Evolutionary conservation across 2,888 invertebrate genomes (phyloP), one percentile per base, ranked within the genome.

Genomic region (Andrena flavipes): DNA sequence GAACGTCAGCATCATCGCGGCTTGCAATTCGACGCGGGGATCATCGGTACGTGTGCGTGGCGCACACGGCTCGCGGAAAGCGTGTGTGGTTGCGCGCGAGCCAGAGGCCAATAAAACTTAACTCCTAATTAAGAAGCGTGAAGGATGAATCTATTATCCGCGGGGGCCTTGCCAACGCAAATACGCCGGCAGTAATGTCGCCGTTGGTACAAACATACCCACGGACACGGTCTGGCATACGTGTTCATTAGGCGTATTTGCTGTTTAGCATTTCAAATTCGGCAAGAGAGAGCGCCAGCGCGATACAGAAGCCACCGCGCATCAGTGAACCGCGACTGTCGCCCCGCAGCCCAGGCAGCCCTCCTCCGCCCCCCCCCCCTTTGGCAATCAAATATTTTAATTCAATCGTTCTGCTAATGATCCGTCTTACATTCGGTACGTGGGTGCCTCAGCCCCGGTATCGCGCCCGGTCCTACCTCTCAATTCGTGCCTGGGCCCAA

Each of bases 211-310:
- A 92, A 92, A 93, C 92, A 91, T 91, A 91, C 88, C 86, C 87
- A 91, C 91, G 90, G 89, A 92, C 92, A 91, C 88, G 88, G 76
- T 80, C 91, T 87, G 92, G 92, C 93, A 91, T 94, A 94, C 94
- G 93, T 93, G 94, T 94, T 93, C 93, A 94, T 94, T 94, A 94
- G 94, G 92, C 92, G 92, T 93, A 93, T 93, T 94, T 93, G 91
- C 94, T 93, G 91, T 93, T 94, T 94, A 94, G 94, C 94, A 94
- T 94, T 94, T 94, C 93, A 94, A 94, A 94, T 94, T 92, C 84
- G 89, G 90, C 90, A 88, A 84, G 87, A 82, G 88, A 84, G 87
- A 82, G 84, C 84, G 85, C 75, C 82, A 80, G 74, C 80, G 82
- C 85, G 88, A 87, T 88, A 89, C 87, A 84, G 80, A 23, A 85